Base-by-base conservation (phyloP, 2,113 vertebrate species). In the Protomyctophum bolini region DNA sequence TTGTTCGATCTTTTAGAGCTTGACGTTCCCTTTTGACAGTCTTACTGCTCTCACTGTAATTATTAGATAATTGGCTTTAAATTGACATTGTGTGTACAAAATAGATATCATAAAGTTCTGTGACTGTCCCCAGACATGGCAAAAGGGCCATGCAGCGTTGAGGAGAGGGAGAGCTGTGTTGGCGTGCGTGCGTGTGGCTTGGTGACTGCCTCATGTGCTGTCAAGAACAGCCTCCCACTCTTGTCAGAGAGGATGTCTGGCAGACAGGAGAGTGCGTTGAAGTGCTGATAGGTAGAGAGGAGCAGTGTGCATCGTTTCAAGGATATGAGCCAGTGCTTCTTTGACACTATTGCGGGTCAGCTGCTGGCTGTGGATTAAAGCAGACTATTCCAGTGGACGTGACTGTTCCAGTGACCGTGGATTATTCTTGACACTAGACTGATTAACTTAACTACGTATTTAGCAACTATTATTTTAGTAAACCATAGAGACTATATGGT, bases 181-280 rank as follows among this genome's bases (percentile, higher is more conserved):
- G 50, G n/a, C 7, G 63, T 51, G 47, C 8, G 21, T 56, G 50
- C 33, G 51, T 45, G 41, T 68, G 70, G 61, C 84, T 68, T 64
- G 83, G 79, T 87, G 86, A 87, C 68, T 83, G 84, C 87, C 87
- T 85, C 80, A 86, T 80, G 81, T 87, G 81, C 82, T 76, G 61
- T 70, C 74, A 70, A 83, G 86, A 81, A 70, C 85, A 86, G 84
- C 88, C 86, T 91, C 90, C 88, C 80, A 88, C 87, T 14, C 82
- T 79, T 83, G 74, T 76, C 82, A 58, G 79, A 74, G 85, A 89
- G 80, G 86, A 88, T 79, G 66, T 77, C 61, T 84, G 78, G 70
- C 77, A 85, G 84, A 88, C 80, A 82, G 79, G 80, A 79, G 81
- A 79, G 79, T 70, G 66, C 70, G 65, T 75, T 86, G 33, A 72